Evolutionary conservation across 2,113 vertebrate species (phyloP).

Genomic region (Sarotherodon lohbergeri): DNA sequence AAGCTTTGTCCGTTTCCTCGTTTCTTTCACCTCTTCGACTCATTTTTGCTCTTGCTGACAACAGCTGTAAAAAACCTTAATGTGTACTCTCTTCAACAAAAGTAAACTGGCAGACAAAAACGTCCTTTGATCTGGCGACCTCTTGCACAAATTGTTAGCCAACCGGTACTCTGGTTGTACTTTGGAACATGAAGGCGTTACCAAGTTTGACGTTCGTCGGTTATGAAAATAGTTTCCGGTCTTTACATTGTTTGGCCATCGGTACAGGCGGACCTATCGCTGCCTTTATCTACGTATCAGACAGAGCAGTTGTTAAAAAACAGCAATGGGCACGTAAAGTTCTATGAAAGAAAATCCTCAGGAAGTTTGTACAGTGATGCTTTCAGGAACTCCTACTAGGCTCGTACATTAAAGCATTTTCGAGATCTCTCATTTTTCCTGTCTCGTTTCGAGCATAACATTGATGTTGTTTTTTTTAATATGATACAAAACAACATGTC

Average conservation of each 20-base stretch:
- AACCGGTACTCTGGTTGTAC: slow-evolving; percentile 6
- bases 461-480: not conserved
- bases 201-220: not conserved
- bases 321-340: not conserved
- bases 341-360: not conserved
- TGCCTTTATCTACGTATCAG: not conserved
- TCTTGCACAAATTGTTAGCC: not conserved
- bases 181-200: slow-evolving; percentile 32
- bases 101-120: not conserved
- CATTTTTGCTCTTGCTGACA: not conserved
- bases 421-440: not conserved
- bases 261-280: not conserved
- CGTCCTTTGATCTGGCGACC: not conserved
- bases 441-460: not conserved
- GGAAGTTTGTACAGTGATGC: not conserved
- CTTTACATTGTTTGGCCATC: not conserved
- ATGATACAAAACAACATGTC: not conserved
- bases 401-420: not conserved
- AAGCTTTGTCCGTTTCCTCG: not conserved
- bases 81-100: not conserved
- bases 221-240: not conserved
- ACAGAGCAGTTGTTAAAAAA: not conserved
- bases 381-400: not conserved
- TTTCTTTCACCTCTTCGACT: not conserved
- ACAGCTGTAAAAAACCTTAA: no score